Conservation (phyloP, 2,797 vertebrate genomes). For the Scarus forsteni region DNA sequence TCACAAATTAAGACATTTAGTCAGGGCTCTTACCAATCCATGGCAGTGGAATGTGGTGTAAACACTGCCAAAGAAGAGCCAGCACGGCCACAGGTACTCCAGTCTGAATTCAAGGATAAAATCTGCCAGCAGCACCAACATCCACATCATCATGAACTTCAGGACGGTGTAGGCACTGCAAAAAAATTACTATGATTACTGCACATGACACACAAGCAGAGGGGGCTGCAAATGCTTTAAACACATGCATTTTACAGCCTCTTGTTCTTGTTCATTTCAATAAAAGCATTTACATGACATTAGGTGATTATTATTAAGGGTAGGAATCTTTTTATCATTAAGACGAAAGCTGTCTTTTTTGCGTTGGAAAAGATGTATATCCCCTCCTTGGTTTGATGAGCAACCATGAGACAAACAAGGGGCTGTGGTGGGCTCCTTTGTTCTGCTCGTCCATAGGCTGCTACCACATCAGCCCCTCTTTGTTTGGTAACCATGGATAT, state of each 20-base stretch:
- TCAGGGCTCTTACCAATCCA: constrained; percentile 82
- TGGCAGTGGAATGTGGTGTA: constrained; percentile 90
- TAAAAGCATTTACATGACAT: neutral
- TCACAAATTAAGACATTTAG: constrained; percentile 25
- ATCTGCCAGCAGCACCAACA: constrained; percentile 87
- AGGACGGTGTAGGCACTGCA: constrained; percentile 86
- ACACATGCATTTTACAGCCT: neutral
- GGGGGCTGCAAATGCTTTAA: neutral
- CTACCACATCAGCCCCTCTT: constrained; percentile 81
- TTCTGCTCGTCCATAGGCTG: constrained; percentile 80
- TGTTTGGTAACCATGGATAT: constrained; percentile 90
- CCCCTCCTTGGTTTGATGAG: constrained; percentile 47
- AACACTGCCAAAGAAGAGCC: constrained; percentile 88
- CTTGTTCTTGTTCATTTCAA: constrained; percentile 2
- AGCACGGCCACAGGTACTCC: constrained; percentile 90
- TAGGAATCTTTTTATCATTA: constrained; percentile 50
- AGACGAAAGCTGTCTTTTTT: constrained; percentile 22
- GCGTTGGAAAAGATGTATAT: constrained; percentile 52
- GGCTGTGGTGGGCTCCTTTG: constrained; percentile 80
- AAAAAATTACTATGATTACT: neutral
- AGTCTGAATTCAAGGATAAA: constrained; percentile 88
- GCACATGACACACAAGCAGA: neutral
- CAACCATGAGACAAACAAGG: constrained; percentile 52
- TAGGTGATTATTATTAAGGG: neutral
- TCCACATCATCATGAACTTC: constrained; percentile 88